These are phyloP conservation scores for Neogale vison DNA, from an alignment of 2,113 vertebrate species.

Conservation along the genomic window DNA sequence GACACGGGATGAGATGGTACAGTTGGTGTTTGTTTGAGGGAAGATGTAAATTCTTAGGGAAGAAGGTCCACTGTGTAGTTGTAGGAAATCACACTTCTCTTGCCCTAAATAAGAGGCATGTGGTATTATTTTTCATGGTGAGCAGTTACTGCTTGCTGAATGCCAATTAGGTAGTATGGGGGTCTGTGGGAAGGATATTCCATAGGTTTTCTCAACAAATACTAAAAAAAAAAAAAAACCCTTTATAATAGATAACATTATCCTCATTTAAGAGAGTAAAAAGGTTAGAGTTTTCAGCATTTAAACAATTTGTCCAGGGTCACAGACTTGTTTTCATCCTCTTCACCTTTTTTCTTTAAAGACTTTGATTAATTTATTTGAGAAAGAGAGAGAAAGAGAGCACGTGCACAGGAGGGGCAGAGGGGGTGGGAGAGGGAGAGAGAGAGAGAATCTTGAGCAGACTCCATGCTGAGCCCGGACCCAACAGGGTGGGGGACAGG, in stretches of 20 bases:
- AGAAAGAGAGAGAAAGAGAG: neutral
- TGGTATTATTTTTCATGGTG: neutral
- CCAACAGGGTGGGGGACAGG: neutral
- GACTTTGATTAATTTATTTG: neutral
- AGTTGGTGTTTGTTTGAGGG: neutral
- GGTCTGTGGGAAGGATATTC: neutral
- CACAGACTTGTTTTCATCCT: neutral
- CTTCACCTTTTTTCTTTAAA: neutral
- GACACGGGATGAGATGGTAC: neutral
- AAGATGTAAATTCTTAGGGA: neutral
- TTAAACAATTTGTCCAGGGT: neutral
- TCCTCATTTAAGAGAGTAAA: neutral
- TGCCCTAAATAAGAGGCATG: neutral
- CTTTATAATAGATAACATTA: neutral
- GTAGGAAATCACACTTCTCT: neutral
- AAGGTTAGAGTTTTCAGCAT: neutral
- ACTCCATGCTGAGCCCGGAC: neutral
- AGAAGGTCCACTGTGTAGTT: neutral
- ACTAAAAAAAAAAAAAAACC: neutral
- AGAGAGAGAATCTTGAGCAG: neutral
- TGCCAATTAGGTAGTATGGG: fast-evolving
- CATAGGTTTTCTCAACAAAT: neutral
- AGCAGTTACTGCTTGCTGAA: neutral
- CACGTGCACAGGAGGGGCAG: neutral
- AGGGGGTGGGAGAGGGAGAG: neutral